Evolutionary conservation across 1,140 invertebrate species (phyloP).

Genomic region (Trigoniulus corallinus): DNA sequence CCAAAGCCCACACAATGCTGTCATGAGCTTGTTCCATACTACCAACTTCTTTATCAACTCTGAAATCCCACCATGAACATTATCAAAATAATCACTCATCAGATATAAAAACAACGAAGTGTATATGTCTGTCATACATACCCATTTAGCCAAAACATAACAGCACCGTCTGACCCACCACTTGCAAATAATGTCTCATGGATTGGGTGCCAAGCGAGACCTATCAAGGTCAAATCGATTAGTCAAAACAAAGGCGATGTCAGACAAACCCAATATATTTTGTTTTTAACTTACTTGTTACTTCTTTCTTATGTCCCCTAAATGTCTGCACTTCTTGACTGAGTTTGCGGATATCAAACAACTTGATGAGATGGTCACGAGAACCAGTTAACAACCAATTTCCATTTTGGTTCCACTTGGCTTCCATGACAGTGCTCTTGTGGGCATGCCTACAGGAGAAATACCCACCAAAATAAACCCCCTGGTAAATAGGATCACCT

Average conservation of each 20-base stretch:
- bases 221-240: slow-evolving; percentile 18
- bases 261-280: neutral
- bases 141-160: slow-evolving; percentile 98
- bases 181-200: slow-evolving; percentile 92
- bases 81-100: neutral
- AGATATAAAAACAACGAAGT: neutral
- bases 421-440: slow-evolving; percentile 97
- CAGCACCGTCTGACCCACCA: slow-evolving; percentile 91
- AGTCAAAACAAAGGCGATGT: neutral
- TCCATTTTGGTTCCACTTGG: slow-evolving; percentile 98
- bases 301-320: slow-evolving; percentile 96
- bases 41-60: slow-evolving; percentile 94
- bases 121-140: slow-evolving; percentile 25
- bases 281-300: slow-evolving; percentile 47
- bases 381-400: slow-evolving; percentile 99
- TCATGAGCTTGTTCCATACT: slow-evolving; percentile 96
- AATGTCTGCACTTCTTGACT: slow-evolving; percentile 86
- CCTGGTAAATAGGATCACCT: slow-evolving; percentile 31
- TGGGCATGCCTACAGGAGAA: slow-evolving; percentile 71
- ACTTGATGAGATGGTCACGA: slow-evolving; percentile 89
- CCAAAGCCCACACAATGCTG: slow-evolving; percentile 95
- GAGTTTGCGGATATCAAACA: slow-evolving; percentile 95
- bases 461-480: slow-evolving; percentile 6
- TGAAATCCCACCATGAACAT: slow-evolving; percentile 21
- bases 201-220: slow-evolving; percentile 89